Evolutionary conservation across 2,113 vertebrate genomes (phyloP), one percentile per base, ranked within the genome.

Genomic region (Rana temporaria): DNA sequence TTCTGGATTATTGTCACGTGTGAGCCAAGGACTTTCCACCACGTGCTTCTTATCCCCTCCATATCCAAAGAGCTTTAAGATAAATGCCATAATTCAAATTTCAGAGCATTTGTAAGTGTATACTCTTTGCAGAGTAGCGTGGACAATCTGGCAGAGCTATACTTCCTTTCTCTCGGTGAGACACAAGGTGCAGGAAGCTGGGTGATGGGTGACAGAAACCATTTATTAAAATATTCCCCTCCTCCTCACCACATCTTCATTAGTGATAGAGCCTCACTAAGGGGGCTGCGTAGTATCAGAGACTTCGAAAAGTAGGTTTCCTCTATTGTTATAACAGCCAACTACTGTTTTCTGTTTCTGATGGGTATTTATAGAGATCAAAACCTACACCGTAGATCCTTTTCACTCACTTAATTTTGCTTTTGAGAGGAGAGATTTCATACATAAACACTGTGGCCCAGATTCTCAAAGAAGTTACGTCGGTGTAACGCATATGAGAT

Each of bases 1-100:
- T 22, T 72, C 65, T 0, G 91, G 92, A 59, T 92, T 87, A 6
- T 84, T 75, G 0, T 89, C 90, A 32, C 90, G 79, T 48, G 11
- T 72, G 52, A 93, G 14, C 20, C 84, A 86, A 48, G 84, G 84
- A 1, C 85, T 88, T 3, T 79, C 55, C 64, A 71, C 82, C 6
- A 84, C 18, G 34, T 85, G 84, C 84, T 90, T 91, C 84, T 91
- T 91, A 24, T 90, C 90, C 0, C 57, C 17, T 0, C 88, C 89
- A 63, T 91, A 68, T 4, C 89, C 87, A 4, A 93, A 89, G 14
- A 93, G 60, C 6, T 86, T 85, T 66, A 91, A 86, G 81, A 92
- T 82, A 79, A 91, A 90, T 24, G 92, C 84, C 91, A 92, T 92
- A 30, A 60, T 60, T 32, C 11, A 6, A 17, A 17, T n/a, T 2